Conservation (phyloP, 1,140 invertebrate species). For the Musca domestica region DNA sequence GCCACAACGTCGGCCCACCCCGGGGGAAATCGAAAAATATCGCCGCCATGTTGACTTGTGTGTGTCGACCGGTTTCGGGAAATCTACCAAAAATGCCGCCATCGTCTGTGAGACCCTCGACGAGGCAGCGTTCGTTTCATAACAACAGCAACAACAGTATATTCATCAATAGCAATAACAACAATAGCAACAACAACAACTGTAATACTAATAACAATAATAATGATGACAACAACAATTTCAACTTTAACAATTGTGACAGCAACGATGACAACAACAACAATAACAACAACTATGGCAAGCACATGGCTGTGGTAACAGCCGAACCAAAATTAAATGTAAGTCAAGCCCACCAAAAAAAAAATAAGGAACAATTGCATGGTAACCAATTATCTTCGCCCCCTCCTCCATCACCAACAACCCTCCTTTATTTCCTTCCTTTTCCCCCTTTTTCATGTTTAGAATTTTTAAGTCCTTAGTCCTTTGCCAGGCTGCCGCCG, state of each 20-base stretch:
- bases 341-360: conserved; percentile 33
- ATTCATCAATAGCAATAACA: not conserved
- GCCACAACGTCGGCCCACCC: not conserved
- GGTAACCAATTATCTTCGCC: not conserved
- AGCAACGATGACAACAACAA: conserved; percentile 4
- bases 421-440: too few relatives aligned
- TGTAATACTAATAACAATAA: conserved; percentile 11
- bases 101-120: conserved; percentile 39
- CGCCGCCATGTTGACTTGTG: conserved; percentile 47
- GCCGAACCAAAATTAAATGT: conserved; percentile 50
- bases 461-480: not conserved
- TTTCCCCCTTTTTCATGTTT: not conserved
- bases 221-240: conserved; percentile 1
- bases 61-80: conserved; percentile 52
- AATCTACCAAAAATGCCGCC: conserved; percentile 53
- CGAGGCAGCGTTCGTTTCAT: conserved; percentile 23
- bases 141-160: conserved; percentile 1
- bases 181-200: conserved; percentile 2
- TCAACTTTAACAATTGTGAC: conserved; percentile 26
- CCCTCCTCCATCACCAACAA: not conserved
- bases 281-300: conserved; percentile 15
- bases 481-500: too few relatives aligned
- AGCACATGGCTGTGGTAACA: conserved; percentile 40
- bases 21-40: not conserved
- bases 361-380: too few relatives aligned